These are phyloP conservation scores for Anhinga rufa DNA, from an alignment of 2,113 vertebrate genomes.

Conservation along the genomic window DNA sequence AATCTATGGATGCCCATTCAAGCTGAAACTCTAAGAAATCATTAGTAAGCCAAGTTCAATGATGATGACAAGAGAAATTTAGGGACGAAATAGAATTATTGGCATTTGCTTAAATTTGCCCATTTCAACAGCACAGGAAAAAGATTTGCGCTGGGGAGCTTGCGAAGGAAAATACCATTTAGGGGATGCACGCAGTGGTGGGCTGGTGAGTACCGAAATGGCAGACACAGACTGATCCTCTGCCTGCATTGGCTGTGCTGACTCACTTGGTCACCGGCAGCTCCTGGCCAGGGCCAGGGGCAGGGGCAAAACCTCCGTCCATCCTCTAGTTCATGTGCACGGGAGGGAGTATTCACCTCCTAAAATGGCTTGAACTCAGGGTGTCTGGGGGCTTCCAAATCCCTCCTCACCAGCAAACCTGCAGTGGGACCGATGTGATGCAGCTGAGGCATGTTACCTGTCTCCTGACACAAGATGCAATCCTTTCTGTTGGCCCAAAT, in stretches of 20 bases:
- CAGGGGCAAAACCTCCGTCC: not conserved
- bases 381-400: not conserved
- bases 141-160: not conserved
- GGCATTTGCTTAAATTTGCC: conserved; percentile 66
- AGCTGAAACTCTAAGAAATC: conserved; percentile 69
- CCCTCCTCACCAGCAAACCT: not conserved
- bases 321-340: not conserved
- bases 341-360: not conserved
- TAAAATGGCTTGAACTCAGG: not conserved
- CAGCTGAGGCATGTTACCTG: fast-evolving
- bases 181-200: not conserved
- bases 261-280: not conserved
- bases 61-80: conserved; percentile 61
- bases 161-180: not conserved
- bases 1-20: conserved; percentile 73
- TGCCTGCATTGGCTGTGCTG: not conserved
- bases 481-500: not conserved
- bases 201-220: not conserved
- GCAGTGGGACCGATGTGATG: fast-evolving
- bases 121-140: not conserved
- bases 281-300: not conserved
- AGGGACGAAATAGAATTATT: conserved; percentile 52
- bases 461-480: too few species aligned
- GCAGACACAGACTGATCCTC: not conserved
- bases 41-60: conserved; percentile 66